Percentiles rank a stretch among this genome's conserved stretches.
These are phyloP conservation scores for Pseudocheirus occidentalis DNA, from an alignment of 2,797 vertebrate species.

Conservation along the genomic window DNA sequence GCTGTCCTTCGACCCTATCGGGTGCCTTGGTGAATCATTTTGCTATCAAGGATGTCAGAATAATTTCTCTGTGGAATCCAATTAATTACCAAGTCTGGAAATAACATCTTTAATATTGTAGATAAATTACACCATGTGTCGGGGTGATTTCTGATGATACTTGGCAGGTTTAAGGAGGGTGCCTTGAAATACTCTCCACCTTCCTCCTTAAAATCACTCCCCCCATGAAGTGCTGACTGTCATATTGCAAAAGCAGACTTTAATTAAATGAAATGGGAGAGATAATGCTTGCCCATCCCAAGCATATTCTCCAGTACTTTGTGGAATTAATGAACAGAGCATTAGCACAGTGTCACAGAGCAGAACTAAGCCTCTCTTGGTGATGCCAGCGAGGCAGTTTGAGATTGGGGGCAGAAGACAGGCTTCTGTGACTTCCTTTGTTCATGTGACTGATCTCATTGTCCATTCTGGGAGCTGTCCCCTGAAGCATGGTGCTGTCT, in stretches of 20 bases:
- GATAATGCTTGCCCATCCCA: slow-evolving; percentile 82
- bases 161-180: slow-evolving; percentile 77
- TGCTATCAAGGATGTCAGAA: slow-evolving; percentile 76
- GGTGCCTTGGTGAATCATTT: slow-evolving; percentile 76
- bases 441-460: slow-evolving; percentile 49
- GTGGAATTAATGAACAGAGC: slow-evolving; percentile 83
- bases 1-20: slow-evolving; percentile 74
- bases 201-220: slow-evolving; percentile 80
- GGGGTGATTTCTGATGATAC: slow-evolving; percentile 77
- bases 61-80: slow-evolving; percentile 83
- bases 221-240: slow-evolving; percentile 82
- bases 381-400: slow-evolving; percentile 57
- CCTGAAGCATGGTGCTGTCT: accelerated
- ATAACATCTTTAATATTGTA: slow-evolving; percentile 81
- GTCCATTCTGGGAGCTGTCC: neutral
- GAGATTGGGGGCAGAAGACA: slow-evolving; percentile 39
- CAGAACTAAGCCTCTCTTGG: slow-evolving; percentile 75
- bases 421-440: slow-evolving; percentile 46
- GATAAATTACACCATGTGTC: slow-evolving; percentile 79
- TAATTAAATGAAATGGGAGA: slow-evolving; percentile 85
- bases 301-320: slow-evolving; percentile 82
- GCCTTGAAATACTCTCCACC: slow-evolving; percentile 80
- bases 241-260: slow-evolving; percentile 77
- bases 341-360: slow-evolving; percentile 77
- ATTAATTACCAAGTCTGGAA: slow-evolving; percentile 83